Conservation (phyloP, 2,113 vertebrate species). For the Mesoclemmys tuberculata region DNA sequence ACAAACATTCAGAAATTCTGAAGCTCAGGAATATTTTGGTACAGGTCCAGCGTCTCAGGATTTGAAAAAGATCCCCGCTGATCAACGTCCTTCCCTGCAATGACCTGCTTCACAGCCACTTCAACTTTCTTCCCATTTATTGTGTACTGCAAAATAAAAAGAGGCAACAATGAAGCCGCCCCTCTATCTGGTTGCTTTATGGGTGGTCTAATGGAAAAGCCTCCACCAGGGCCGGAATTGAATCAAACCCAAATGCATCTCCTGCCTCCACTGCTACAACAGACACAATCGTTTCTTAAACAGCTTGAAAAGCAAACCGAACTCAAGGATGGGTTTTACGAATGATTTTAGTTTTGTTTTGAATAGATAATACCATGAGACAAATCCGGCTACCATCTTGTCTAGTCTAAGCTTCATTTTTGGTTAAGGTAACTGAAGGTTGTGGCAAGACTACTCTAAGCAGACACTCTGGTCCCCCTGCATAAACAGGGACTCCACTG, state of each 20-base stretch:
- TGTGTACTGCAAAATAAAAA: conserved; percentile 84
- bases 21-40: conserved; percentile 92
- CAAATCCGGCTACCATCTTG: not conserved
- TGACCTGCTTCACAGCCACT: conserved; percentile 94
- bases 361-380: not conserved
- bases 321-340: not conserved
- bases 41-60: conserved; percentile 92
- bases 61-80: conserved; percentile 93
- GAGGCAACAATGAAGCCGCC: not conserved
- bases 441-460: not conserved
- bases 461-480: not conserved
- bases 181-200: not conserved
- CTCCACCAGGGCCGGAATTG: not conserved
- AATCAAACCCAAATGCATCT: not conserved
- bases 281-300: not conserved
- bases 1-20: conserved; percentile 85
- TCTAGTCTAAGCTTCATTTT: not conserved
- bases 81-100: conserved; percentile 89
- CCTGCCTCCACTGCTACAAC: not conserved
- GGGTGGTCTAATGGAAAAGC: not conserved
- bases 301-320: not conserved
- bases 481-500: not conserved
- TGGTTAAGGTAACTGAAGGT: not conserved
- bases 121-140: conserved; percentile 98
- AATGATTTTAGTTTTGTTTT: not conserved